Base-by-base conservation (phyloP, 2,113 vertebrate species). In the Lagenorhynchus albirostris region DNA sequence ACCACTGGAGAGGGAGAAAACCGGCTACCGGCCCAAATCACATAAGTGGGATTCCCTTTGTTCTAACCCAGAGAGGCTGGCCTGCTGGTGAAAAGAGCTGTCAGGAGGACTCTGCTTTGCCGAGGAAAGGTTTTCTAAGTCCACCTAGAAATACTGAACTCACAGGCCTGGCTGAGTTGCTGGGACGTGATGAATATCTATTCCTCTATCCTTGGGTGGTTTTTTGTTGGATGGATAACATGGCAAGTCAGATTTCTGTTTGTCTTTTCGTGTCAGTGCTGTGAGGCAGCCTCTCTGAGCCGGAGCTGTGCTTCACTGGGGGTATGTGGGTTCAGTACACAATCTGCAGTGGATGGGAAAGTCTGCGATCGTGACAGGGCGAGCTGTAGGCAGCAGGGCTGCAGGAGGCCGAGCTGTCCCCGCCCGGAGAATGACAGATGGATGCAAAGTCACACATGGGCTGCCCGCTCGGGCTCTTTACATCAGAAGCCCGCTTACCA, bases 181-280 rank as follows among this genome's bases (percentile, higher is more conserved):
- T 91, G 84, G 25, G 97, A 0, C 1, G 67, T 96, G 95, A 95
- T 96, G 86, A 94, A 89, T 90, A 91, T 92, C 88, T 84, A 91
- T 55, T 80, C 77, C 76, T 96, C 97, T 96, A 92, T 90, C 68
- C 92, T 96, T 97, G 95, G 96, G 87, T 96, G 95, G 85, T 83
- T 98, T 96, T 73, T 67, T 89, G 94, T 58, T 15, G 94, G 97
- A 98, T 98, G 96, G 97, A 97, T 97, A 94, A 96, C 36, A 29
- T 2, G 6, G 29, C 47, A 73, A 98, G 96, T 96, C 90, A 81
- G 87, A 93, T 65, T 18, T 98, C 98, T 98, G 89, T 96, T 98
- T 97, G 3, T 97, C 98, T 98, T 98, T 82, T 95, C 96, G 26
- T 50, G 92, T 95, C 98, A 95, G 95, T 29, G 47, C 93, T 44